phyloP scores from a whole-genome alignment of 2,797 vertebrate genomes.

The Acanthurus leucopareius region DNA sequence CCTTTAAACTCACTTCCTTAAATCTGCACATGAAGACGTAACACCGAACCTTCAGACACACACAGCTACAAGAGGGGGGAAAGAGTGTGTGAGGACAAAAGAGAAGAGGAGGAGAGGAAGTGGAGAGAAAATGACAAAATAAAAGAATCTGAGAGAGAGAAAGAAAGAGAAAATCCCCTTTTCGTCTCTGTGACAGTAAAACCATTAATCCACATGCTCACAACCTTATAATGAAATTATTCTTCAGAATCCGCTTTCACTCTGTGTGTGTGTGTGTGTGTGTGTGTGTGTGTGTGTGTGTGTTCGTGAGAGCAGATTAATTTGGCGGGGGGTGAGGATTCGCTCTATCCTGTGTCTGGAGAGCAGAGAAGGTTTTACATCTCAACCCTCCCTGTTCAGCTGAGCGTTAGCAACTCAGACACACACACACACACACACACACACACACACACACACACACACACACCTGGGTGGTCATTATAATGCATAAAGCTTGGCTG shows the following conservation, averaged over 20 bases:
- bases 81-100: neutral
- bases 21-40: no score
- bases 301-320: conserved; percentile 51
- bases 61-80: no score
- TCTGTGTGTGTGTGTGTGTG: conserved; percentile 22
- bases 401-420: conserved; percentile 31
- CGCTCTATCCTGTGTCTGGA: conserved; percentile 53
- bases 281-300: conserved; percentile 25
- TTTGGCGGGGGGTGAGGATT: conserved; percentile 52
- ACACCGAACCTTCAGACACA: no score
- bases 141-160: conserved; percentile 29
- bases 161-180: conserved; percentile 54
- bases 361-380: conserved; percentile 56
- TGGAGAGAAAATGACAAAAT: conserved; percentile 29
- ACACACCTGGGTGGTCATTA: neutral
- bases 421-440: conserved; percentile 12
- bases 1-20: no score
- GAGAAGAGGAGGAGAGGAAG: conserved; percentile 3
- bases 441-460: conserved; percentile 14
- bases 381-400: conserved; percentile 42
- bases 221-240: conserved; percentile 72
- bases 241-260: conserved; percentile 52
- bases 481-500: no score
- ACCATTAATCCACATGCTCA: conserved; percentile 73
- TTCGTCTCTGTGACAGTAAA: conserved; percentile 65